Base-by-base conservation (phyloP, 92 coral and sea anemone genomes). In the Siderastrea siderea region DNA sequence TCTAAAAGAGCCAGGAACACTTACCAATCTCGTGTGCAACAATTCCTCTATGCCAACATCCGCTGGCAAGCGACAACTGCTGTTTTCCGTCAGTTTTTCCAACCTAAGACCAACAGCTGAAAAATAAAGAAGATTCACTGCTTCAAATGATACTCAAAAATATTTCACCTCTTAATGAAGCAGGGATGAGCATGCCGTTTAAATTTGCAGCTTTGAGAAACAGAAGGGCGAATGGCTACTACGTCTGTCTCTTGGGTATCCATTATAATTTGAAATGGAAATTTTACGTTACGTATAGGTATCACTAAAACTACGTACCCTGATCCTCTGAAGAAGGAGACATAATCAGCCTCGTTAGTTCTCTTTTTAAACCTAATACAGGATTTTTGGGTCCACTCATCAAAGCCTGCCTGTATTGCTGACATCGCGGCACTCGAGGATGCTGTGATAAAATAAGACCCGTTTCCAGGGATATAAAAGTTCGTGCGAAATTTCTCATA, bases 11-110 rank as follows among this genome's bases (percentile, higher is more conserved):
- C 6, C 5, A 8, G 57, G 6, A 5, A 52, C 47, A 5, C 80
- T 71, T 47, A 79, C 90, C 90, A 47, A 86, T 86, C 73, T 86
- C 90, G 65, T 86, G 90, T 44, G 74, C 84, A 68, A 86, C 90
- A 50, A 47, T 78, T 14, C 85, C n/a, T n/a, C n/a, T n/a, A n/a
- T n/a, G n/a, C n/a, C 90, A 86, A 64, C 90, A 86, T 6, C 90
- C 85, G 11, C 72, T 61, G 43, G 85, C 90, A 64, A 86, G 90
- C 17, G 90, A 86, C 8, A 86, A 52, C 10, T 47, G 61, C 50
- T 86, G 90, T 70, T 61, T 75, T 47, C 78, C 7, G 17, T 85
- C 85, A 43, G 47, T 86, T 68, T 52, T 64, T n/a, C 90, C 90
- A 47, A 86, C 90, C 43, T 86, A 79, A 16, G 90, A 86, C 84